Percentiles rank a stretch among this genome's conserved stretches.
These are phyloP conservation scores for Rutilus rutilus DNA, from an alignment of 2,113 vertebrate genomes.

Conservation along the genomic window DNA sequence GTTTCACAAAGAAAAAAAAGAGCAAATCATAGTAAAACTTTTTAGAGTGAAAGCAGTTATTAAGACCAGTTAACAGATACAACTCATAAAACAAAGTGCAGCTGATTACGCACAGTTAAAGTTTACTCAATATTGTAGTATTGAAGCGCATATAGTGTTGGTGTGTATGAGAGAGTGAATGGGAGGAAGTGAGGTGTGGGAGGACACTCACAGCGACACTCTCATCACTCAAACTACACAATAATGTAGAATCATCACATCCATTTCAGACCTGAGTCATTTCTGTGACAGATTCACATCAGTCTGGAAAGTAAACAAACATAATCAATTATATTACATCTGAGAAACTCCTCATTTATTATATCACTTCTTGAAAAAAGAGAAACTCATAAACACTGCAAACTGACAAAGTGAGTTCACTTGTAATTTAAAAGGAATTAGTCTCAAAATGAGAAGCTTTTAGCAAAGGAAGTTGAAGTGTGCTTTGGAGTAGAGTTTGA, in stretches of 20 bases:
- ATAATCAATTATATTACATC: neutral
- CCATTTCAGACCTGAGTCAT: constrained; percentile 10
- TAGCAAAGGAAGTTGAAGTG: neutral
- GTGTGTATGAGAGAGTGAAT: neutral
- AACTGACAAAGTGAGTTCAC: neutral
- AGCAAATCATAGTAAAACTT: too few relatives aligned
- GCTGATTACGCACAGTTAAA: constrained; percentile 13
- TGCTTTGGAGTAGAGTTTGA: neutral
- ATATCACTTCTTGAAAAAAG: neutral
- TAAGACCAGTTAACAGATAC: constrained; percentile 2
- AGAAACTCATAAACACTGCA: neutral
- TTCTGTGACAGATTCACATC: constrained; percentile 15
- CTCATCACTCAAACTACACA: constrained; percentile 18
- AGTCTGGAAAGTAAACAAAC: constrained; percentile 25
- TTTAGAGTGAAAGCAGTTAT: neutral
- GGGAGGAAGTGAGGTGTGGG: constrained; percentile 32
- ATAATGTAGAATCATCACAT: constrained; percentile 5
- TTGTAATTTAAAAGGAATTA: neutral
- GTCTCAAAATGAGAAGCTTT: neutral
- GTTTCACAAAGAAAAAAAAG: too few relatives aligned
- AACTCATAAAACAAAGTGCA: constrained; percentile 28
- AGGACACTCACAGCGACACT: constrained; percentile 20
- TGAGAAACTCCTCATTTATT: constrained; percentile 34
- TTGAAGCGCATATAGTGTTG: neutral
- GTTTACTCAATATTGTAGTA: constrained; percentile 21